Conservation (phyloP, 2,113 vertebrate species). For the Oreochromis aureus region DNA sequence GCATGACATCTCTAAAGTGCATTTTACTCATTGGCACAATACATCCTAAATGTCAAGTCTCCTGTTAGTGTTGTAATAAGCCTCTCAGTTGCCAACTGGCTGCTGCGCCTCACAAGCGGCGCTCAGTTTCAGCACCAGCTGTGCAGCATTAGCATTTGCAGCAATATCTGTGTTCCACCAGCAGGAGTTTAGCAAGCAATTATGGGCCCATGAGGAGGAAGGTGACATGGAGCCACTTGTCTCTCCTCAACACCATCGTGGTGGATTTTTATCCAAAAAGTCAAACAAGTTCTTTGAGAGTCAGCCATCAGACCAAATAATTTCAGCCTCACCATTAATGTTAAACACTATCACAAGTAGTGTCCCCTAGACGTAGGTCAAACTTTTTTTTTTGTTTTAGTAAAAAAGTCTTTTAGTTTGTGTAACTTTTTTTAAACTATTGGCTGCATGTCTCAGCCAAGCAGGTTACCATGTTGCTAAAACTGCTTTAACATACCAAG, state of each 20-base stretch:
- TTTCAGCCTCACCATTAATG: not conserved
- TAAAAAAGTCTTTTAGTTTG: not conserved
- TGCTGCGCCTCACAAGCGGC: not conserved
- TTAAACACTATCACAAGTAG: not conserved
- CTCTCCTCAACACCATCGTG: not conserved
- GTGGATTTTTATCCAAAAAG: not conserved
- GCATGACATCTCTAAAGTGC: conserved; percentile 51
- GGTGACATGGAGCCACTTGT: not conserved
- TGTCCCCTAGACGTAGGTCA: not conserved
- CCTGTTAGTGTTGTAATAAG: conserved; percentile 60
- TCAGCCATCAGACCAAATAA: not conserved
- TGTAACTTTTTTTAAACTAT: not conserved
- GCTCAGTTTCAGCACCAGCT: conserved; percentile 41
- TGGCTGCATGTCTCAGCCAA: not conserved
- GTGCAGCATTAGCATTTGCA: conserved; percentile 45
- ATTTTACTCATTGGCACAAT: conserved; percentile 48
- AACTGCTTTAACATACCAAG: not conserved
- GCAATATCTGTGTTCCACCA: conserved; percentile 34
- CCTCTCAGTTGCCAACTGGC: conserved; percentile 48
- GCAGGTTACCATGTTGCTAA: not conserved
- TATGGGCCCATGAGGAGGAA: not conserved
- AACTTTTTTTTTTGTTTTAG: not conserved
- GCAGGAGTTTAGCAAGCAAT: conserved; percentile 31
- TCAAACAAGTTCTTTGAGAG: not conserved
- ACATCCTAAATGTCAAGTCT: conserved; percentile 59